Evolutionary conservation across 2,797 vertebrate genomes (phyloP).

Genomic region (Margarornis squamiger): DNA sequence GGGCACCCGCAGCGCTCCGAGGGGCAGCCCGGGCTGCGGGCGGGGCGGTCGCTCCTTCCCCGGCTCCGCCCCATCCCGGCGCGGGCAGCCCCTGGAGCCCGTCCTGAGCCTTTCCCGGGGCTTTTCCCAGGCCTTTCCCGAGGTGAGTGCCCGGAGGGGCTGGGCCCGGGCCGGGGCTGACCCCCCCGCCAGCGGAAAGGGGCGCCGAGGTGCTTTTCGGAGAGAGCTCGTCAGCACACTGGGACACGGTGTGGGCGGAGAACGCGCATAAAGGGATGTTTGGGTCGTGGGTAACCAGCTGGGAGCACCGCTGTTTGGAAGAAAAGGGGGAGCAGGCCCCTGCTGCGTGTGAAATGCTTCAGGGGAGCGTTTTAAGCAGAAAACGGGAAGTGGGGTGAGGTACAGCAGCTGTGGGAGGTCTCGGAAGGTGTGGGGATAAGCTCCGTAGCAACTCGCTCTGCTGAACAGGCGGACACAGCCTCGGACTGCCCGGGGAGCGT

Average conservation of each 20-base stretch:
- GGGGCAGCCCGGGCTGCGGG: not conserved
- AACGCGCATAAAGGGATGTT: rapidly evolving
- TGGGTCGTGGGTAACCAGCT: rapidly evolving
- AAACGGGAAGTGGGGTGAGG: rapidly evolving
- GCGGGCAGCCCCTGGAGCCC: rapidly evolving
- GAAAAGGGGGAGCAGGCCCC: rapidly evolving
- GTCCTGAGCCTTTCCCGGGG: rapidly evolving
- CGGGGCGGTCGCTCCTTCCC: not conserved
- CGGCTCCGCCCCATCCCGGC: rapidly evolving
- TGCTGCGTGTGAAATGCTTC: no score
- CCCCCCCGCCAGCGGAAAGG: no score
- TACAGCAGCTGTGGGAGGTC: not conserved
- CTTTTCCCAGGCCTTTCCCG: rapidly evolving
- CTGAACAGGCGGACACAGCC: rapidly evolving
- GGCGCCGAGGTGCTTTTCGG: not conserved
- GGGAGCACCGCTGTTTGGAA: rapidly evolving
- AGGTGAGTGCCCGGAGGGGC: not conserved
- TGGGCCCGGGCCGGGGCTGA: not conserved
- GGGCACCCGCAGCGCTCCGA: no score
- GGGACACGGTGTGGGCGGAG: rapidly evolving
- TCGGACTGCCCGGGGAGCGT: rapidly evolving
- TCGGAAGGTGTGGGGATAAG: no score
- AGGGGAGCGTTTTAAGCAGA: not conserved
- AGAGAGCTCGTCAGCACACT: rapidly evolving
- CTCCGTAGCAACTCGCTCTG: rapidly evolving